phyloP scores from a whole-genome alignment of 2,888 invertebrate species.

The Slavum lentiscoides region DNA sequence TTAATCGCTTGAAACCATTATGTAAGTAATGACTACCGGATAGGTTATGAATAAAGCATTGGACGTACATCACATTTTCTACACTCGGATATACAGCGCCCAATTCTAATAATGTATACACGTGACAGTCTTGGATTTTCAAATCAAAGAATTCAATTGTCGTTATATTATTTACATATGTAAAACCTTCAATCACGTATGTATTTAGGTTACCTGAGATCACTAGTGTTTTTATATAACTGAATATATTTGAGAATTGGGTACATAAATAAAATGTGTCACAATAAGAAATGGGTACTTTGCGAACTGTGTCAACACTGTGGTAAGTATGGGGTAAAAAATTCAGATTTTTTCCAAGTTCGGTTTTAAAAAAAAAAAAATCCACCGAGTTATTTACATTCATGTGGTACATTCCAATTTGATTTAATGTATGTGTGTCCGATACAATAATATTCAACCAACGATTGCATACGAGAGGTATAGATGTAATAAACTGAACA shows the following conservation, averaged over 20 bases:
- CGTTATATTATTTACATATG: not conserved
- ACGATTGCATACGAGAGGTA: constrained; percentile 8
- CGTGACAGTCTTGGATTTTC: not conserved
- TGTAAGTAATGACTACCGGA: not conserved
- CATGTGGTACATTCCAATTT: constrained; percentile 6
- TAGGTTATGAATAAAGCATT: not conserved
- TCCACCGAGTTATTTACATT: not conserved
- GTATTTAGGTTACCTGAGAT: not conserved
- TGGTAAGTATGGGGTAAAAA: no score
- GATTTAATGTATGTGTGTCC: constrained; percentile 16
- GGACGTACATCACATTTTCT: constrained; percentile 3
- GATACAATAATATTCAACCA: constrained; percentile 6
- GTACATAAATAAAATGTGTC: not conserved
- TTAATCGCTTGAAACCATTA: not conserved
- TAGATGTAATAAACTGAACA: not conserved
- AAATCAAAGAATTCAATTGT: not conserved
- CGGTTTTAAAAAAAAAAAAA: not conserved
- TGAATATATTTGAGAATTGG: not conserved
- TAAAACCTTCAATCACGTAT: not conserved
- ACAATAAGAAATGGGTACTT: not conserved
- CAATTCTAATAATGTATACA: constrained; percentile 3
- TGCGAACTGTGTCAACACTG: not conserved
- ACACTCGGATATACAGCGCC: not conserved
- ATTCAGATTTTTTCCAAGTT: no score
- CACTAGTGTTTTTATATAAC: not conserved